Base-by-base conservation (phyloP, 2,888 invertebrate species). In the Phortica okadai region DNA sequence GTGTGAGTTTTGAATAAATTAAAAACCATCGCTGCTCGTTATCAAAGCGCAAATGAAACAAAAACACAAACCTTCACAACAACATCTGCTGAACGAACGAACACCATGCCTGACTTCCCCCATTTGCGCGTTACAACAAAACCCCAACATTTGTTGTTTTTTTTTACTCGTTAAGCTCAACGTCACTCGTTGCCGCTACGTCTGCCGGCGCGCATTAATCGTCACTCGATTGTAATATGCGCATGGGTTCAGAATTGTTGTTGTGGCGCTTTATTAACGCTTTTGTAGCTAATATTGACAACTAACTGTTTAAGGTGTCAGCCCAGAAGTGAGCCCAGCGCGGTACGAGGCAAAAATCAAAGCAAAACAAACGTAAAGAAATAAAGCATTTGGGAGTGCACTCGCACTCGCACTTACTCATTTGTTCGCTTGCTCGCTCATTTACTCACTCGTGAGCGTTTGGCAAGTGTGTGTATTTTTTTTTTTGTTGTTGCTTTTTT, bases 1-100 rank as follows among this genome's bases (percentile, higher is more conserved):
- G 64, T 59, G 45, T 69, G 76, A 58, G 74, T 79, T 76, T 80
- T 81, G 87, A 80, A 86, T 86, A 87, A 85, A 85, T 87, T 86
- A 87, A 86, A 84, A 73, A 85, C 81, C 83, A 82, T 81, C 45
- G 42, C 42, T 59, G 54, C 2, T 21, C 66, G 42, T 59, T 69
- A 44, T 25, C 70, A 58, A 66, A 66, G 42, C 66, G 41, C 42
- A 66, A 66, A 25, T 8, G 21, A n/a, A 62, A 7, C 16, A 25
- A 62, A 21, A 21, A 16, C n/a, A n/a, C 14, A 62, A 54, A 54
- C 54, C 54, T 10, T 54, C 54, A 54, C 59, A 59, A 59, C 62
- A 25, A 25, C 62, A 62, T 11, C 62, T 11, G 45, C 44, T 45
- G 56, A 69, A 69, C 45, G 56, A 69, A 69, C 45, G 45, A 6